A percentile compares a stretch with the other conserved stretches of the same genome.
phyloP scores from a whole-genome alignment of 2,888 invertebrate species.

The Neoascia interrupta region DNA sequence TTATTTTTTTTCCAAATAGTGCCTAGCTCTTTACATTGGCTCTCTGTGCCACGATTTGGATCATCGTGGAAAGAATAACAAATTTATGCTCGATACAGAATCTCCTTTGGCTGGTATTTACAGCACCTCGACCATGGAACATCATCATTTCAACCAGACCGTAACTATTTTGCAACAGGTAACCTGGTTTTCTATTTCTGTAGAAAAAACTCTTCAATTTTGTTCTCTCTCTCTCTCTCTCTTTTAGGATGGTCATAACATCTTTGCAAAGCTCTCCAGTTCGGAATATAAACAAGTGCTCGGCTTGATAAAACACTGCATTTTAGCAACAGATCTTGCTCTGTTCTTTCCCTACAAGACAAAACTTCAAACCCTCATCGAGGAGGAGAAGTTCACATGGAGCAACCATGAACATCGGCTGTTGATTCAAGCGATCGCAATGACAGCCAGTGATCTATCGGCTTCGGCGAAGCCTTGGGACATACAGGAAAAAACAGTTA shows the following conservation, averaged over 20 bases:
- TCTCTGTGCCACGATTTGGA: conserved; percentile 92
- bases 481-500: conserved; percentile 88
- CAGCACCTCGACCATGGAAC: conserved; percentile 92
- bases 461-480: conserved; percentile 93
- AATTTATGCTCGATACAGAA: conserved; percentile 90
- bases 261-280: conserved; percentile 86
- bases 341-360: conserved; percentile 89
- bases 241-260: conserved; percentile 89
- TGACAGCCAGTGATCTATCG: conserved; percentile 92
- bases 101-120: conserved; percentile 92
- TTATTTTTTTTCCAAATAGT: conserved; percentile 75
- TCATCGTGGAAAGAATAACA: conserved; percentile 92
- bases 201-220: background rate
- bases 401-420: conserved; percentile 84
- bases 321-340: conserved; percentile 91
- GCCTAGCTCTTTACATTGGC: conserved; percentile 88
- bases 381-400: conserved; percentile 84
- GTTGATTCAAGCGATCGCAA: conserved; percentile 87
- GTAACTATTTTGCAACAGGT: conserved; percentile 91
- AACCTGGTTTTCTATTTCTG: conserved; percentile 15
- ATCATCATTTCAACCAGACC: conserved; percentile 94
- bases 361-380: conserved; percentile 81
- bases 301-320: conserved; percentile 88
- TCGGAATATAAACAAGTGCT: conserved; percentile 89
- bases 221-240: background rate